Evolutionary conservation across 2,888 invertebrate genomes (phyloP).

Genomic region (Chrysolina americana): DNA sequence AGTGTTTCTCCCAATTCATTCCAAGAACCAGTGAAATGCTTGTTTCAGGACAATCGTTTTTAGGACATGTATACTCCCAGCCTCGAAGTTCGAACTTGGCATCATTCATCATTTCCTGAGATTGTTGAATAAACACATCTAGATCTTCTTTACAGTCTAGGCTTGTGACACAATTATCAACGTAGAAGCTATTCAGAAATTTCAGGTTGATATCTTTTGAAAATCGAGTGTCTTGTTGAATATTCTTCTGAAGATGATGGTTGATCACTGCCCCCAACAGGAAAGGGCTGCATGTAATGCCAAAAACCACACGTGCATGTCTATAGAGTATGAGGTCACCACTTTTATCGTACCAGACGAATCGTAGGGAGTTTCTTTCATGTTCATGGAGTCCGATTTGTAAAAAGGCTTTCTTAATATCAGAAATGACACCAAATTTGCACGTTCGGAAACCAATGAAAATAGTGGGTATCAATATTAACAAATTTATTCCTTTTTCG

Average conservation of each 20-base stretch:
- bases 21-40: not conserved
- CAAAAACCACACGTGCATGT: no score
- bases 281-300: no score
- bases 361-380: no score
- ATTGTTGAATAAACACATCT: not conserved
- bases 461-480: not conserved
- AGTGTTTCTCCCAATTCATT: not conserved
- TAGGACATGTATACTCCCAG: no score
- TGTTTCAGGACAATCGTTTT: not conserved
- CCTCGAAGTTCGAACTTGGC: not conserved
- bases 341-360: no score
- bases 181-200: not conserved
- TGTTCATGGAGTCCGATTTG: no score
- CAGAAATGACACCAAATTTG: no score
- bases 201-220: not conserved
- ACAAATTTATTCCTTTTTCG: constrained; percentile 43
- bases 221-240: not conserved
- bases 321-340: no score
- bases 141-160: not conserved
- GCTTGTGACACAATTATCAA: not conserved
- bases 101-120: not conserved
- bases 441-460: no score
- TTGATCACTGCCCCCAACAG: no score
- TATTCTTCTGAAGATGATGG: no score
- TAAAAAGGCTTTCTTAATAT: no score